Percentiles rank a stretch among this genome's conserved stretches.
Evolutionary conservation across 1,140 invertebrate genomes (phyloP).

Genomic region (Lasaia peninsularis): DNA sequence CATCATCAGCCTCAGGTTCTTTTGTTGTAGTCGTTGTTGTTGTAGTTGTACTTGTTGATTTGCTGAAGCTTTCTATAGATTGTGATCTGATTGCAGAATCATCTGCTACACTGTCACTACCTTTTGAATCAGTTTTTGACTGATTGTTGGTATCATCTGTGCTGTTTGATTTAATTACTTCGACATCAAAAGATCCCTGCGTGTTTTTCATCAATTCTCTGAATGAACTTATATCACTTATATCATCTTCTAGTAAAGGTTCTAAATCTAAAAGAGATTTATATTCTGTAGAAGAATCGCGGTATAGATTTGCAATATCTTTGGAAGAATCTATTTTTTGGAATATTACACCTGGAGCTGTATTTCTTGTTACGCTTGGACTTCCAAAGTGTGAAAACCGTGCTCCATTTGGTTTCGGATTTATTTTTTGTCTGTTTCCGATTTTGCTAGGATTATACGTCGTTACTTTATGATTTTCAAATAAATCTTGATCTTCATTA

Average conservation of each 20-base stretch:
- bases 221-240: conserved; percentile 68
- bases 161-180: conserved; percentile 75
- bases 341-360: conserved; percentile 29
- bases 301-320: conserved; percentile 37
- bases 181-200: conserved; percentile 73
- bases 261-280: conserved; percentile 74
- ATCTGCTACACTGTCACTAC: conserved; percentile 50
- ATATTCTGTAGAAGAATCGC: conserved; percentile 70
- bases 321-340: conserved; percentile 34
- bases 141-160: conserved; percentile 48
- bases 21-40: conserved; percentile 25
- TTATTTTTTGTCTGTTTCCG: conserved; percentile 50
- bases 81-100: conserved; percentile 29
- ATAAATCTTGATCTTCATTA: conserved; percentile 70
- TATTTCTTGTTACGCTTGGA: conserved; percentile 39
- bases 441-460: conserved; percentile 71
- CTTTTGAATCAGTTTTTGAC: conserved; percentile 61
- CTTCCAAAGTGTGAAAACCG: conserved; percentile 57
- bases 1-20: conserved; percentile 26
- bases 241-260: conserved; percentile 77
- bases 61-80: conserved; percentile 25
- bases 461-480: conserved; percentile 67
- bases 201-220: conserved; percentile 72
- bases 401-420: conserved; percentile 43
- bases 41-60: conserved; percentile 28